Evolutionary conservation across 2,113 vertebrate genomes (phyloP).

Genomic region (Pao palembangensis): DNA sequence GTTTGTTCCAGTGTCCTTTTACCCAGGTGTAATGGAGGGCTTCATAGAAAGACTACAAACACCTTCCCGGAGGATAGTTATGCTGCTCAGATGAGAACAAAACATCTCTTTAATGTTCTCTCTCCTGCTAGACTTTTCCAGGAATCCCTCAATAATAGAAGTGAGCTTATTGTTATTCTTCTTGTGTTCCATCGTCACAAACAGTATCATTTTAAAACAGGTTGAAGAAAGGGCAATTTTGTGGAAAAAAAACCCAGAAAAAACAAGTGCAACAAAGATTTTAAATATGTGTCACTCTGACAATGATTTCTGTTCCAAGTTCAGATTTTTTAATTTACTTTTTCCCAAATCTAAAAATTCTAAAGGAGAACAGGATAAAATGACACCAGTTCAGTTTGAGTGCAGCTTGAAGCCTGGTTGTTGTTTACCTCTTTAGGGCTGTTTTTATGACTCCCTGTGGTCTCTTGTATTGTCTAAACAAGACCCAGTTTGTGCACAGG

Average conservation of each 20-base stretch:
- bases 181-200: neutral
- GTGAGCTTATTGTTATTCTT: neutral
- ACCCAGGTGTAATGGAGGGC: slow-evolving; percentile 22
- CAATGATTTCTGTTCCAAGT: too few species aligned
- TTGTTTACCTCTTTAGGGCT: slow-evolving; percentile 46
- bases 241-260: neutral
- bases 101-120: neutral
- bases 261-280: too few species aligned
- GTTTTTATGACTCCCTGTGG: slow-evolving; percentile 31
- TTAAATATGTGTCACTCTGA: too few species aligned
- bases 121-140: neutral
- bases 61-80: neutral
- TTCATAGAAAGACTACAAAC: slow-evolving; percentile 12
- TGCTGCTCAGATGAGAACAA: neutral
- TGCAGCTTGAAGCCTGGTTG: slow-evolving; percentile 22
- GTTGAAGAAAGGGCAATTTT: too few species aligned
- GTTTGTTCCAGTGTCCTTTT: slow-evolving; percentile 10
- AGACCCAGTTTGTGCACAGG: slow-evolving; percentile 29
- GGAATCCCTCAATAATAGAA: too few species aligned
- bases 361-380: slow-evolving; percentile 1
- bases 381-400: slow-evolving; percentile 21
- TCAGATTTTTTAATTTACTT: too few species aligned
- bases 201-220: neutral
- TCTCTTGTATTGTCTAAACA: slow-evolving; percentile 30
- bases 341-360: neutral